Percentiles rank a stretch among this genome's conserved stretches.
phyloP scores from a whole-genome alignment of 2,888 invertebrate species.

The Oscheius sp. region DNA sequence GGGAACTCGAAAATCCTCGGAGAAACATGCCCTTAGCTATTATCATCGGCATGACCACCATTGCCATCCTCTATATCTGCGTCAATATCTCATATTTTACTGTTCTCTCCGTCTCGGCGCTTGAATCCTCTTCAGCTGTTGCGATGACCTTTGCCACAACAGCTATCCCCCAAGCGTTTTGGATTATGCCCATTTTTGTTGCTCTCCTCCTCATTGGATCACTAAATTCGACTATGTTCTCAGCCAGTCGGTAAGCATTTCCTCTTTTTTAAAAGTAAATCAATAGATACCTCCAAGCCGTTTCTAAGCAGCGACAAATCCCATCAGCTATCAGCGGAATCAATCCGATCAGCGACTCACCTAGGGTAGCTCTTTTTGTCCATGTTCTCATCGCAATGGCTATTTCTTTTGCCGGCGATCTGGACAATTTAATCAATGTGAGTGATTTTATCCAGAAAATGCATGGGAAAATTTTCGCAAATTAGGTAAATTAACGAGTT shows the following conservation, averaged over 20 bases:
- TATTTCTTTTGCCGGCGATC: constrained; percentile 61
- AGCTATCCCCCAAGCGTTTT: constrained; percentile 56
- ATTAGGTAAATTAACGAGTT: too few relatives aligned
- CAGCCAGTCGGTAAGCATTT: constrained; percentile 56
- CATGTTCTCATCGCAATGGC: constrained; percentile 58
- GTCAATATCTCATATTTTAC: constrained; percentile 65
- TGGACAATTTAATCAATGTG: constrained; percentile 58
- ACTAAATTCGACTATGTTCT: constrained; percentile 65
- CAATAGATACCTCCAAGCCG: constrained; percentile 62
- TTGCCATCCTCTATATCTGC: constrained; percentile 59
- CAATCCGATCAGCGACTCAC: constrained; percentile 56
- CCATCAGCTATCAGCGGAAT: constrained; percentile 63
- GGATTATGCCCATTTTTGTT: constrained; percentile 64
- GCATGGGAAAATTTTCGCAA: too few relatives aligned
- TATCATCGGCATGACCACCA: constrained; percentile 63
- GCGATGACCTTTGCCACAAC: constrained; percentile 61
- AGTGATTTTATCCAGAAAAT: background rate
- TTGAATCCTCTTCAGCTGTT: constrained; percentile 57
- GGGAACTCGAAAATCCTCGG: constrained; percentile 66
- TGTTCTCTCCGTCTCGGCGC: constrained; percentile 52
- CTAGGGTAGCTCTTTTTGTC: constrained; percentile 63
- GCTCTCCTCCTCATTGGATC: constrained; percentile 66
- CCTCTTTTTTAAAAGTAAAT: background rate
- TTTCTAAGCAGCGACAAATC: constrained; percentile 58
- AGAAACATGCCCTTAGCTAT: constrained; percentile 67